Evolutionary conservation across 1,140 invertebrate species (phyloP).

Genomic region (Radopholus similis): DNA sequence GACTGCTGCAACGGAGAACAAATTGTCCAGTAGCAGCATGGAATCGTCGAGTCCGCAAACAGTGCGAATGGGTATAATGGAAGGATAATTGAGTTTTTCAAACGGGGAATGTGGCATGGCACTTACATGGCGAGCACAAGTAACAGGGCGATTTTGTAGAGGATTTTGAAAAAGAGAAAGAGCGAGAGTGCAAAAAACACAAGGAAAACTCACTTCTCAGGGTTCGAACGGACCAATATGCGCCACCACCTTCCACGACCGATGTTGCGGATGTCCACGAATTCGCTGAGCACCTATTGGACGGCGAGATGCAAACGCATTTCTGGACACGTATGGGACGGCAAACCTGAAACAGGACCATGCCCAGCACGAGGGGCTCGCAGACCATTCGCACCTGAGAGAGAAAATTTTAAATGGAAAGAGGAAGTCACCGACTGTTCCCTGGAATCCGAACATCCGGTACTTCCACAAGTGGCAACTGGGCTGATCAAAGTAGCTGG

Average conservation of each 20-base stretch:
- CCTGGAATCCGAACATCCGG: conserved; percentile 27
- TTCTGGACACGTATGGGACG: neutral
- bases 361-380: conserved; percentile 35
- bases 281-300: conserved; percentile 35
- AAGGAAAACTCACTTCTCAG: no score
- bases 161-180: conserved; percentile 74
- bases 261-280: conserved; percentile 49
- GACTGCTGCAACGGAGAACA: conserved; percentile 81
- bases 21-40: conserved; percentile 71
- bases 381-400: conserved; percentile 36
- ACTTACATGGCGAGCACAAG: conserved; percentile 67
- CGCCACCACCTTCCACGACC: conserved; percentile 53
- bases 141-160: conserved; percentile 78
- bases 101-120: no score
- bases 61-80: conserved; percentile 77
- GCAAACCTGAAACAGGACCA: conserved; percentile 38
- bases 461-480: conserved; percentile 33
- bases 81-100: conserved; percentile 76
- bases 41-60: conserved; percentile 69
- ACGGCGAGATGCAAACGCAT: neutral
- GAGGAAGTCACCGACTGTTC: neutral
- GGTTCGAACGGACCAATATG: conserved; percentile 45
- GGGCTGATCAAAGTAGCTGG: conserved; percentile 1
- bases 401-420: conserved; percentile 7
- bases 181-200: conserved; percentile 4